phyloP scores from a whole-genome alignment of 2,113 vertebrate species.

The Pteruthius melanotis region DNA sequence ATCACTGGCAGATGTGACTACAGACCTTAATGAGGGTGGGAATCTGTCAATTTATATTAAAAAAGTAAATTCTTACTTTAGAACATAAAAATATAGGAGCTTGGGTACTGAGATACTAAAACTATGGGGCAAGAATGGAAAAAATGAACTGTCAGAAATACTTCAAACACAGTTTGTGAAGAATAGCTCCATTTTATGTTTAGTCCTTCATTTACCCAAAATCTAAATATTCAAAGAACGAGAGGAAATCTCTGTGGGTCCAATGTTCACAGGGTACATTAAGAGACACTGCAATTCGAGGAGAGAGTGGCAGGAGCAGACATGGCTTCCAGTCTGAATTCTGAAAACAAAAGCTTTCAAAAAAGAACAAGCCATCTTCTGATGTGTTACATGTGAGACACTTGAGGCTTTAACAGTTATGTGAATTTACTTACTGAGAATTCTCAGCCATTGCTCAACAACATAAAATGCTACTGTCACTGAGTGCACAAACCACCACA shows the following conservation, averaged over 20 bases:
- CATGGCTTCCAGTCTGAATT: background rate
- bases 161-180: background rate
- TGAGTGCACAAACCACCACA: background rate
- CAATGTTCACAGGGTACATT: background rate
- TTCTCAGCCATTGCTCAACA: background rate
- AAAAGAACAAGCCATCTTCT: background rate
- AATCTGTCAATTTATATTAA: background rate
- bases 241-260: background rate
- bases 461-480: background rate
- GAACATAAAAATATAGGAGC: background rate
- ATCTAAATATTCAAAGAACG: background rate
- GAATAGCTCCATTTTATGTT: background rate
- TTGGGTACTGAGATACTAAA: background rate
- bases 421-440: background rate
- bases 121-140: background rate
- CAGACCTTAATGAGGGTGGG: background rate
- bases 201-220: background rate
- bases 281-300: background rate
- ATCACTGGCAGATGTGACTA: background rate
- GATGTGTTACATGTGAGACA: accelerated
- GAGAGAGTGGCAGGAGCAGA: background rate
- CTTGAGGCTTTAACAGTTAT: background rate
- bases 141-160: background rate
- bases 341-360: background rate
- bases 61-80: background rate